phyloP scores from a whole-genome alignment of 1,140 invertebrate genomes.

The Drosophila bocki region DNA sequence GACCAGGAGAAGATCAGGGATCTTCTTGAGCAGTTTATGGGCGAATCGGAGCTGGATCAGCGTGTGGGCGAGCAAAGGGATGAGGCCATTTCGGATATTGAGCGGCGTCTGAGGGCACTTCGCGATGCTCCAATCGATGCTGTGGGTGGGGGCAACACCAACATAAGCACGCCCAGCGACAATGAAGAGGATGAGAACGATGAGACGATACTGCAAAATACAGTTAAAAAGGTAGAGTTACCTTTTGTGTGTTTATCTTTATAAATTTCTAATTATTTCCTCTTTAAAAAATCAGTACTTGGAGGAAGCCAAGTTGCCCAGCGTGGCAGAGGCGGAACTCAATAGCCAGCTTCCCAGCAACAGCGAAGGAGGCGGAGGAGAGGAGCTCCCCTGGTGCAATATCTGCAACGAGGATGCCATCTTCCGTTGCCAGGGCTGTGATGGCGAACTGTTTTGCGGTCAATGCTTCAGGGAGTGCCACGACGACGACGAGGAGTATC shows the following conservation, averaged over 20 bases:
- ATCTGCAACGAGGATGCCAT: slow-evolving; percentile 91
- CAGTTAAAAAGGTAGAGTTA: slow-evolving; percentile 69
- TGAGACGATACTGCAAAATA: slow-evolving; percentile 83
- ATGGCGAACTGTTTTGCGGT: slow-evolving; percentile 90
- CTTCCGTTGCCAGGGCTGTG: slow-evolving; percentile 89
- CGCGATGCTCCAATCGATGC: slow-evolving; percentile 72
- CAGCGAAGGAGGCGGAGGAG: slow-evolving; percentile 45
- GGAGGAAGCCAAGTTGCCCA: slow-evolving; percentile 68
- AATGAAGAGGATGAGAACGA: slow-evolving; percentile 85
- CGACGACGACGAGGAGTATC: slow-evolving; percentile 84
- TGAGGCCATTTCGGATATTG: slow-evolving; percentile 85
- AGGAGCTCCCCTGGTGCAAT: slow-evolving; percentile 91
- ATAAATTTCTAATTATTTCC: too few species aligned
- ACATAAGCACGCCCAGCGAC: slow-evolving; percentile 78
- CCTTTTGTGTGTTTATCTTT: too few species aligned
- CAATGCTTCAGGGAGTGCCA: slow-evolving; percentile 88
- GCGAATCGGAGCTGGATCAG: slow-evolving; percentile 86
- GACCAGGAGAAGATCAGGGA: slow-evolving; percentile 88
- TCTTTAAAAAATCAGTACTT: slow-evolving; percentile 52
- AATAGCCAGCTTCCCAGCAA: background rate
- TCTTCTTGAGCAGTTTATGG: slow-evolving; percentile 87
- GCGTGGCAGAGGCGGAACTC: slow-evolving; percentile 70
- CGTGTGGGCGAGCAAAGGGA: slow-evolving; percentile 85
- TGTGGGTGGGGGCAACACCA: slow-evolving; percentile 6
- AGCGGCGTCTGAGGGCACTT: slow-evolving; percentile 85